Base-by-base conservation (phyloP, 2,888 invertebrate species). In the Hipparchia semele region DNA sequence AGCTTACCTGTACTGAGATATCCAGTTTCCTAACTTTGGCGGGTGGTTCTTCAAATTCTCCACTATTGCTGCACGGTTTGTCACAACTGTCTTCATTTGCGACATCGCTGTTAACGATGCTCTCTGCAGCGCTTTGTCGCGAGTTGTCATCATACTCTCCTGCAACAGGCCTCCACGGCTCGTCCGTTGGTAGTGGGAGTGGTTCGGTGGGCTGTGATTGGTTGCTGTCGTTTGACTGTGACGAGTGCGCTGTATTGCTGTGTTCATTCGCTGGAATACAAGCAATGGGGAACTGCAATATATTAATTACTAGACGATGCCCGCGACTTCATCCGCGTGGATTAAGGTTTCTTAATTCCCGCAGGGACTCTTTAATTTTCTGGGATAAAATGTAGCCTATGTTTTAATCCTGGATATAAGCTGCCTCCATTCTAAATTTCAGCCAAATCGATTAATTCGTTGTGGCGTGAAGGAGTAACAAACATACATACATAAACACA, bases 21-120 rank as follows among this genome's bases (percentile, higher is more conserved):
- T 77, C 80, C 0, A 90, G 64, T 71, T 85, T 90, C 6, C 90
- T 82, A 0, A 89, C 68, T 78, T 92, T 92, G 0, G 87, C 81
- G 0, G 90, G 90, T 0, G 90, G 90, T 1, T 85, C 84, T 1
- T 78, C 77, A 0, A 77, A 78, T 0, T 75, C 74, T 7, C 71
- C 46, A 46, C 0, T 12, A 12, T 7, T n/a, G 46, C 2, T 46
- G 12, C 6, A n/a, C 0, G 46, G 1, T 59, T 6, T 59, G 4
- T 10, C 33, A 33, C 4, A 59, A 33, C 33, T 4, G 4, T 33
- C 33, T 10, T 59, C 59, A 12, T 23, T 58, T 4, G 4, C 12
- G 54, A 6, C 54, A 6, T 58, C 13, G 2, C 23, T 2, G 13
- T 23, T 2, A 3, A 6, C 6, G 3, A 23, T 23, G 9, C 7